phyloP scores from a whole-genome alignment of 1,140 invertebrate species.

The Drosophila micromelanica region DNA sequence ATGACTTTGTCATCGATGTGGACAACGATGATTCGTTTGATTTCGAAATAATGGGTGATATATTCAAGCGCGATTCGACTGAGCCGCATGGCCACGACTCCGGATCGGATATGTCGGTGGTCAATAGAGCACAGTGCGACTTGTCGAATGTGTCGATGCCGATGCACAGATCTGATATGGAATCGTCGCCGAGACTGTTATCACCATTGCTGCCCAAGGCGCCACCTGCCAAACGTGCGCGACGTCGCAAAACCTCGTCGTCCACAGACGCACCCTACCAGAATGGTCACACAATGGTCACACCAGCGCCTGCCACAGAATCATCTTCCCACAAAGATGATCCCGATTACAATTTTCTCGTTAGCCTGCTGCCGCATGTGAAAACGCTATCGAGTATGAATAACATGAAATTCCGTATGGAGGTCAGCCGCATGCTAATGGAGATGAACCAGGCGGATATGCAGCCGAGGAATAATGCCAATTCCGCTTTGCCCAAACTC shows the following conservation, averaged over 20 bases:
- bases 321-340: conserved; percentile 41
- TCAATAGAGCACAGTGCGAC: conserved; percentile 18
- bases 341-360: conserved; percentile 63
- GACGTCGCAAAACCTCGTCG: conserved; percentile 36
- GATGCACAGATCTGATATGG: conserved; percentile 38
- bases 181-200: conserved; percentile 42
- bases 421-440: conserved; percentile 59
- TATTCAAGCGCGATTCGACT: conserved; percentile 55
- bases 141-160: conserved; percentile 1
- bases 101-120: conserved; percentile 39
- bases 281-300: conserved; percentile 6
- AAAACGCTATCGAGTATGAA: conserved; percentile 59
- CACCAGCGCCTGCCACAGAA: conserved; percentile 1
- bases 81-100: conserved; percentile 41
- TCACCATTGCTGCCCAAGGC: conserved; percentile 35
- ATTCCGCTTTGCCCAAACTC: conserved; percentile 29
- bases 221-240: conserved; percentile 38
- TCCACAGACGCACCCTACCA: conserved; percentile 28
- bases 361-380: conserved; percentile 66
- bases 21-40: conserved; percentile 69
- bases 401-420: conserved; percentile 62
- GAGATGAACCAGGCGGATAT: conserved; percentile 56
- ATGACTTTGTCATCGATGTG: conserved; percentile 63
- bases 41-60: conserved; percentile 70
- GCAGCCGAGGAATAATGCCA: neutral